Evolutionary conservation across 2,888 invertebrate genomes (phyloP), one percentile per base, ranked within the genome.

Genomic region (Pyrgus malvae): DNA sequence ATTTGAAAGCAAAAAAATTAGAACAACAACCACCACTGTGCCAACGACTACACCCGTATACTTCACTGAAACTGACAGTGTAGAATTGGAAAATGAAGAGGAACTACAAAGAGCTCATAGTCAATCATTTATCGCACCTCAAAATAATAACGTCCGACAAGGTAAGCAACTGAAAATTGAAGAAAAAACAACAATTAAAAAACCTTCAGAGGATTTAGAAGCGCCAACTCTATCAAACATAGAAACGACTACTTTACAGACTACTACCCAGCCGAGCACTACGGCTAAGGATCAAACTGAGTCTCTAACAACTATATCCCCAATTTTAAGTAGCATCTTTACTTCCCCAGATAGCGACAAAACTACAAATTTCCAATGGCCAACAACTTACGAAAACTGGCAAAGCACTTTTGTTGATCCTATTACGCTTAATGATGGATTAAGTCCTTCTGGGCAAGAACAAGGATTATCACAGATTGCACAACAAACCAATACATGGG

Each of bases 391-490:
- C 50, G 84, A 85, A 23, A 83, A 93, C 41, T 94, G 93, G 94
- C 92, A 93, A 50, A 93, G 93, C 42, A 93, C 95, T 0, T 92
- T 93, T 7, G 55, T 70, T 1, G 94, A 95, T 74, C 95, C 96
- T 0, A 90, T 93, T 23, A 92, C 93, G 17, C 91, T 95, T 11
- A 96, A 96, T 68, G 93, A 94, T 55, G 93, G 92, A 0, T 69
- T 94, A 6, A 88, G 85, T 56, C 81, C 90, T 0, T 73, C 79
- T n/a, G 78, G 70, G 1, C 67, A 68, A 1, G 84, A 84, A 31
- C 70, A 74, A 48, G 64, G 58, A 2, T 62, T 73, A 4, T 70
- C 77, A 60, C 69, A 71, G 57, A 64, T 73, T 11, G 63, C 73
- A 21, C 69, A 71, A 33, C 74, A 88, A 76, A 61, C 86, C 40